Percentiles rank a stretch among this genome's conserved stretches.
Evolutionary conservation across 2,888 invertebrate genomes (phyloP).

Genomic region (Heterodera filipjevi): DNA sequence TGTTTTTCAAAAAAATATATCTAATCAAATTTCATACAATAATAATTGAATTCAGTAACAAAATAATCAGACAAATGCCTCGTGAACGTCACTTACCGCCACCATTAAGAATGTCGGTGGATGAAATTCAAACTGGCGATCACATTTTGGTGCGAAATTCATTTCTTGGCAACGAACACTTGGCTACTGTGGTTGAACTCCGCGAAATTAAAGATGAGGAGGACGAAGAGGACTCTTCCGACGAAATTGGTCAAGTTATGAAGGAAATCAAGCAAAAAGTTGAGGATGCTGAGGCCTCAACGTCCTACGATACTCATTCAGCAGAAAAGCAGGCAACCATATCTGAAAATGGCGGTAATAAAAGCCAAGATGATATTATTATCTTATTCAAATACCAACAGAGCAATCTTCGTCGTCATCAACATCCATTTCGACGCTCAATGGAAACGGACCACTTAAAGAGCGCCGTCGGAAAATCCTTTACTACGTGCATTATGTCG

Average conservation of each 20-base stretch:
- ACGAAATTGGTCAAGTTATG: background rate
- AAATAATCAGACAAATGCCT: too few relatives aligned
- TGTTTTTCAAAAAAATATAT: too few relatives aligned
- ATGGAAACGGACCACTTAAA: too few relatives aligned
- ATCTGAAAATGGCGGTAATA: background rate
- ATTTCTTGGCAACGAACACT: conserved; percentile 14
- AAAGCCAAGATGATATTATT: too few relatives aligned
- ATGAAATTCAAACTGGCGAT: conserved; percentile 27
- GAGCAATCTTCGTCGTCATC: background rate
- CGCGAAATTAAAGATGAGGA: conserved; percentile 10
- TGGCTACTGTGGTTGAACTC: conserved; percentile 17
- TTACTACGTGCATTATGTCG: conserved; percentile 60
- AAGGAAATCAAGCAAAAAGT: background rate
- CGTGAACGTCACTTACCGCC: conserved; percentile 16
- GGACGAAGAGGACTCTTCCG: background rate
- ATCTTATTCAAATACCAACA: too few relatives aligned
- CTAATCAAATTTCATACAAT: too few relatives aligned
- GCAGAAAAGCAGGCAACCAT: too few relatives aligned
- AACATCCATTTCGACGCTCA: too few relatives aligned
- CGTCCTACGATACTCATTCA: background rate
- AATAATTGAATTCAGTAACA: too few relatives aligned
- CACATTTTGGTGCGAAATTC: conserved; percentile 17
- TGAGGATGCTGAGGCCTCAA: background rate
- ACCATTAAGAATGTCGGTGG: conserved; percentile 10
- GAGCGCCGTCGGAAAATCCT: background rate